Base-by-base conservation (phyloP, 2,888 invertebrate species). In the Camponotus fellah region DNA sequence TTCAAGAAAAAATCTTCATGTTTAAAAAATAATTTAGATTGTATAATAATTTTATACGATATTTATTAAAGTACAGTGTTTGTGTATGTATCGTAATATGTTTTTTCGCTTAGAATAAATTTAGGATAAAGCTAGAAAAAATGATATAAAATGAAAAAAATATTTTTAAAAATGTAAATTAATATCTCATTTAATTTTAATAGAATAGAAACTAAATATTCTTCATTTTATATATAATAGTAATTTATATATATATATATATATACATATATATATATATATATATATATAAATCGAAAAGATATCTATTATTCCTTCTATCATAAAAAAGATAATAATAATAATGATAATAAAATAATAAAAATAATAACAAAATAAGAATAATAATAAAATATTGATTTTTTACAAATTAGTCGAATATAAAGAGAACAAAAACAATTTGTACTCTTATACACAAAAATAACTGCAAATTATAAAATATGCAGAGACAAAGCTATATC, bases 401-500 rank as follows among this genome's bases (percentile, higher is more conserved):
- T 2, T 49, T 49, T 49, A 49, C 17, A n/a, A 49, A 49, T n/a
- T 8, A n/a, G 2, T 49, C 8, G 6, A 17, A 26, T 26, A 49
- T 2, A 49, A 49, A 49, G 17, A 49, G 8, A 53, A 1, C 26
- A 2, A 53, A n/a, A 6, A 17, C 21, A 34, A 46, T 1, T 46
- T 34, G n/a, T 46, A 46, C 14, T 21, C 10, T 2, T 14, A 14
- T 5, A 6, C 4, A 21, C 12, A 17, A 21, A 6, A 43, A 37
- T 37, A 26, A 26, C 43, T 56, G 21, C 32, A 43, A 14, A 69
- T 32, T 56, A 32, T 43, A 32, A 77, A 77, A 77, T 77, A 68
- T 62, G 40, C 26, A 40, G 40, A 46, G 32, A 68, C 14, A 68
- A n/a, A 14, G n/a, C 14, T 32, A 56, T 14, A 14, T 17, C 0